phyloP scores from a whole-genome alignment of 2,888 invertebrate species.

The Erynnis tages region DNA sequence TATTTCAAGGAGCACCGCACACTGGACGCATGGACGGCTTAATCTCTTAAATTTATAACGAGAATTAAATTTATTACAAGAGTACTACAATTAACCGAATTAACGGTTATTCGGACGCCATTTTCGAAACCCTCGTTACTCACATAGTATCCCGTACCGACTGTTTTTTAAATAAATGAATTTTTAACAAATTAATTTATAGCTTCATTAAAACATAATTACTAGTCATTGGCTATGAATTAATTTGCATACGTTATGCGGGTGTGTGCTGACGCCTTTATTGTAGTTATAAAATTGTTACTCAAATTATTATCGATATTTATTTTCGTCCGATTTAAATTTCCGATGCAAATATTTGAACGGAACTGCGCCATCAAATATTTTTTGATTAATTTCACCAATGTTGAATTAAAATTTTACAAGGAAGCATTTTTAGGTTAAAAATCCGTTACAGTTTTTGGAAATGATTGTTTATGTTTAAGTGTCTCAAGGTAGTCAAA shows the following conservation, averaged over 20 bases:
- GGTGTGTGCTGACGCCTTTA: constrained; percentile 25
- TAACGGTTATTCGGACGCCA: constrained; percentile 54
- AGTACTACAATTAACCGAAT: constrained; percentile 66
- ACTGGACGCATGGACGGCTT: constrained; percentile 39
- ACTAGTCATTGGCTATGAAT: constrained; percentile 55
- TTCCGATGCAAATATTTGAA: constrained; percentile 14
- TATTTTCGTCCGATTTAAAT: constrained; percentile 15
- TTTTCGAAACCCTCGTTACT: constrained; percentile 43
- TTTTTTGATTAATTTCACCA: not conserved
- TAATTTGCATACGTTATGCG: constrained; percentile 41
- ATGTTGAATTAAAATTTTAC: not conserved
- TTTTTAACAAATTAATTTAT: constrained; percentile 77
- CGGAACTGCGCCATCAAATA: not conserved
- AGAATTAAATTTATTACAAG: constrained; percentile 49
- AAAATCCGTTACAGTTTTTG: no score
- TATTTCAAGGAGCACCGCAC: constrained; percentile 36
- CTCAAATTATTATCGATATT: constrained; percentile 6
- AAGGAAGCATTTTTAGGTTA: no score
- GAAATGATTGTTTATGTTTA: no score
- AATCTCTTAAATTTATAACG: constrained; percentile 57
- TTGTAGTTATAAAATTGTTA: constrained; percentile 17
- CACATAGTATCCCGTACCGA: constrained; percentile 47
- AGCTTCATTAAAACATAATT: constrained; percentile 68
- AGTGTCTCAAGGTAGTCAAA: no score
- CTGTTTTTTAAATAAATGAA: constrained; percentile 54